phyloP scores from a whole-genome alignment of 1,140 invertebrate genomes.

The Caenorhabditis briggsae region DNA sequence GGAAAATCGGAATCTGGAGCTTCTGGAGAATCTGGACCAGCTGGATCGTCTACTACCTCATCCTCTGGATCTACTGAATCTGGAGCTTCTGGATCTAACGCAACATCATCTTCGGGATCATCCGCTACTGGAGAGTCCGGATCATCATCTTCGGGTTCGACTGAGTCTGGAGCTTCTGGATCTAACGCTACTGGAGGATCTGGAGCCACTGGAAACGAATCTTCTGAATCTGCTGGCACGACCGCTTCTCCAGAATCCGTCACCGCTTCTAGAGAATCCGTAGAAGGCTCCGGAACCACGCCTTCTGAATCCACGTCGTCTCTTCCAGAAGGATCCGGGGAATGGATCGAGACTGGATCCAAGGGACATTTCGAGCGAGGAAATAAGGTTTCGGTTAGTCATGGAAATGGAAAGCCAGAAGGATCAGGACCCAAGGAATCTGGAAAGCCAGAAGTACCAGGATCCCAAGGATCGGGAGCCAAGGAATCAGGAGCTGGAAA shows the following conservation, averaged over 20 bases:
- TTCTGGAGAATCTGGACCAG: not conserved
- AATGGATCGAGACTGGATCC: constrained; percentile 38
- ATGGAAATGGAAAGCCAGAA: not conserved
- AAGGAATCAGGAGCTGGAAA: not conserved
- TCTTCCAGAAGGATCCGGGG: constrained; percentile 36
- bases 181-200: too few relatives aligned
- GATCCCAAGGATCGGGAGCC: not conserved
- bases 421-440: not conserved
- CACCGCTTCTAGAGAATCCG: not conserved
- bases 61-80: not conserved
- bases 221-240: not conserved
- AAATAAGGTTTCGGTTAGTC: not conserved
- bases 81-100: not conserved
- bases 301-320: not conserved
- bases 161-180: not conserved
- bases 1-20: not conserved
- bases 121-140: not conserved
- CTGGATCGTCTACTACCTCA: constrained; percentile 2
- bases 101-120: not conserved
- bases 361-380: constrained; percentile 31
- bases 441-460: not conserved
- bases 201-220: not conserved
- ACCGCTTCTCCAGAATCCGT: not conserved
- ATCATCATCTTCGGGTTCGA: too few relatives aligned
- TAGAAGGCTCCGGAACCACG: not conserved